phyloP scores from a whole-genome alignment of 1,140 invertebrate species.

The Laupala kohalensis region DNA sequence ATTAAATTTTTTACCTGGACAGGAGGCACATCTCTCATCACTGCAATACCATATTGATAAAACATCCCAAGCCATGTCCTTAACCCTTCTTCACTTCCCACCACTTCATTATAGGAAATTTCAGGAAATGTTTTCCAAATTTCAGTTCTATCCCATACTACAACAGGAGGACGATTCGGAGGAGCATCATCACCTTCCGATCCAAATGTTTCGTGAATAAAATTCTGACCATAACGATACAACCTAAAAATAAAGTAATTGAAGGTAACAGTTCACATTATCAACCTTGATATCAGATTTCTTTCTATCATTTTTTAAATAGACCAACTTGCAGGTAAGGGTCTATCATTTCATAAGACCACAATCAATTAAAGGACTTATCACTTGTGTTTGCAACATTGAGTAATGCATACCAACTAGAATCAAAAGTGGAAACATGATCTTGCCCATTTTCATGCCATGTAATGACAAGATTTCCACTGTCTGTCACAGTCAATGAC shows the following conservation, averaged over 20 bases:
- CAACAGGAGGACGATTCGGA: conserved; percentile 18
- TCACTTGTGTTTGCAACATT: neutral
- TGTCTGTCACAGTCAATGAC: conserved; percentile 21
- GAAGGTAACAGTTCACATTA: too few species aligned
- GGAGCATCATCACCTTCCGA: conserved; percentile 17
- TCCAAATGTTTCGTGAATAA: conserved; percentile 26
- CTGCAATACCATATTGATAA: conserved; percentile 26
- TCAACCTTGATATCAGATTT: too few species aligned
- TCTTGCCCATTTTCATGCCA: conserved; percentile 20
- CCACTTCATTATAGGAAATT: conserved; percentile 26
- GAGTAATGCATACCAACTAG: conserved; percentile 20
- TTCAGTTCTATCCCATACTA: conserved; percentile 24
- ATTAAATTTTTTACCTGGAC: conserved; percentile 13
- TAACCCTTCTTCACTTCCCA: conserved; percentile 25
- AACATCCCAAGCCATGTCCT: conserved; percentile 26
- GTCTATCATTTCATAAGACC: neutral
- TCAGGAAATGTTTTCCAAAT: conserved; percentile 26
- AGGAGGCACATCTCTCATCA: conserved; percentile 22
- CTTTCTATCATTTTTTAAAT: too few species aligned
- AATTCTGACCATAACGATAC: conserved; percentile 26
- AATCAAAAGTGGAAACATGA: conserved; percentile 22
- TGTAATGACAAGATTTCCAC: conserved; percentile 22
- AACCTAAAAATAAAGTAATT: conserved; percentile 20
- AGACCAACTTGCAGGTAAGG: too few species aligned
- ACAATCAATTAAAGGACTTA: neutral